Evolutionary conservation across 2,888 invertebrate genomes (phyloP), one percentile per base, ranked within the genome.

Genomic region (Leptinotarsa peninsularis): DNA sequence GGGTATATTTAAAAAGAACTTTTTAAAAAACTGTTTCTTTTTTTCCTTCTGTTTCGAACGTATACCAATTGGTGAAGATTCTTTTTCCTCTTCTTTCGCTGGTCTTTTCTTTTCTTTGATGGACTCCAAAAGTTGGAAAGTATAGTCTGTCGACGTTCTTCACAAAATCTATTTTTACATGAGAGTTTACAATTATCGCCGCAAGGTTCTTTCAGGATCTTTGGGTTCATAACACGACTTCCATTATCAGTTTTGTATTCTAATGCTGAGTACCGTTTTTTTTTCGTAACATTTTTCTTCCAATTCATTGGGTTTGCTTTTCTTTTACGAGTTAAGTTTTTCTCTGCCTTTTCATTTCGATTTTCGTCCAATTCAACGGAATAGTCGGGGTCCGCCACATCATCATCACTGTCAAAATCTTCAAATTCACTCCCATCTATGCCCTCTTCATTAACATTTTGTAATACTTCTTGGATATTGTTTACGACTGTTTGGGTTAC

Each of bases 331-430:
- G 58, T 71, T 58, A 71, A 75, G 15, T 67, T 71, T 49, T 67
- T 56, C 54, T 73, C 49, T 77, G 60, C 49, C 58, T 67, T 49
- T 68, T 66, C 49, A 21, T 43, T 70, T 43, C 56, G 54, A 15
- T 69, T 66, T 23, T 73, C 70, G 58, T 54, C 58, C 15, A 50
- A 49, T 75, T 66, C 71, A 67, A 43, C 21, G 33, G 33, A 54
- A 54, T 70, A 58, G 70, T 70, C 52, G 72, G 75, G 72, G 68
- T 75, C 66, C 33, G 72, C 75, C 66, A 75, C 69, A 75, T 68
- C 66, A 68, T 72, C 72, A 67, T 67, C 75, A 66, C 75, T 75
- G 58, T 72, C 75, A 72, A 75, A 72, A 72, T 75, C 69, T 73
- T 58, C 56, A 71, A 74, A 71, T 74, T 71, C 66, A 43, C 66